Evolutionary conservation across 53 echinoderm and acorn worm genomes (phyloP).

Genomic region (Holothuria leucospilota): DNA sequence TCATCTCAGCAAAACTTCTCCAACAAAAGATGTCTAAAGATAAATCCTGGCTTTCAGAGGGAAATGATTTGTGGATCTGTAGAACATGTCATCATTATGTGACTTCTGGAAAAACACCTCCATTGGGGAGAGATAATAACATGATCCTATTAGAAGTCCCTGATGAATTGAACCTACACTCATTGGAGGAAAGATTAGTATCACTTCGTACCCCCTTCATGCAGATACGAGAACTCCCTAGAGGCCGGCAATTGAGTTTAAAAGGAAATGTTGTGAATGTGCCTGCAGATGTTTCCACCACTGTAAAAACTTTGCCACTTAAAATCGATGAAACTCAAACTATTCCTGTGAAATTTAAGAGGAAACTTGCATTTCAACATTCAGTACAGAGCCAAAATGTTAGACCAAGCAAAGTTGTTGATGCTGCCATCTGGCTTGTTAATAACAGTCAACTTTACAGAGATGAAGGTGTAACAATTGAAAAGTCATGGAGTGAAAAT

Average conservation of each 20-base stretch:
- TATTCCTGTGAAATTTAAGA: slow-evolving; percentile 60
- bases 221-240: slow-evolving; percentile 49
- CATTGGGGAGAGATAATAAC: slow-evolving; percentile 41
- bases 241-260: slow-evolving; percentile 39
- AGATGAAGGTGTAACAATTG: slow-evolving; percentile 42
- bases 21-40: background rate
- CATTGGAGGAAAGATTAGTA: slow-evolving; percentile 41
- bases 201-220: slow-evolving; percentile 47
- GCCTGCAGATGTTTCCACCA: slow-evolving; percentile 14
- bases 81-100: slow-evolving; percentile 49
- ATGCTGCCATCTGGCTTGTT: slow-evolving; percentile 58
- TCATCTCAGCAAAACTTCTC: background rate
- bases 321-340: slow-evolving; percentile 30
- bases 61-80: slow-evolving; percentile 43
- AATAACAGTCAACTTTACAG: slow-evolving; percentile 33
- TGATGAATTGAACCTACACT: slow-evolving; percentile 19
- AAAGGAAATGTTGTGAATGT: slow-evolving; percentile 65
- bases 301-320: slow-evolving; percentile 34
- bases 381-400: slow-evolving; percentile 56
- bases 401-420: slow-evolving; percentile 53
- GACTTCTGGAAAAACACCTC: slow-evolving; percentile 29
- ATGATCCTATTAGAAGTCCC: slow-evolving; percentile 8
- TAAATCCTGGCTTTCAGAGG: slow-evolving; percentile 2
- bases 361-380: slow-evolving; percentile 48
- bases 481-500: slow-evolving; percentile 14